Base-by-base conservation (phyloP, 2,888 invertebrate genomes). In the Drosophila pseudotalamancana region DNA sequence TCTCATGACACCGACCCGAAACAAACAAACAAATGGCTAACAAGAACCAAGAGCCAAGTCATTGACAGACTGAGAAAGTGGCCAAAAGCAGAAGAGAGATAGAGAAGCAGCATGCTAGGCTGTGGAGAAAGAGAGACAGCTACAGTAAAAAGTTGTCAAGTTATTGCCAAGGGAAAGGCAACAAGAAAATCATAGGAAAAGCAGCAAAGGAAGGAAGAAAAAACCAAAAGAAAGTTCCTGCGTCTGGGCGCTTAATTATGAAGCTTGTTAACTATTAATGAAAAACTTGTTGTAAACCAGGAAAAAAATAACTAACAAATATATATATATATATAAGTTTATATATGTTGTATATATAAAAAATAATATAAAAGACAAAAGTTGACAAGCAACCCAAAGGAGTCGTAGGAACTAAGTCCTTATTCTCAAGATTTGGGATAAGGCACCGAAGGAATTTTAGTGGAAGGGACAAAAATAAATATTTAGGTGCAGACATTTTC, bases 201-300 rank as follows among this genome's bases (percentile, higher is more conserved):
- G 32, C 14, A 11, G 43, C 25, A 29, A n/a, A n/a, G 18, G 34
- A 23, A 19, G 16, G 42, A 14, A 23, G 37, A n/a, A 45, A 42
- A 42, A 66, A 49, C 42, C 43, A 61, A n/a, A n/a, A 42, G 48
- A 39, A 61, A 61, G 39, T 68, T 72, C 50, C 62, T 62, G 34
- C 70, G 73, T 76, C 76, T 77, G 73, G 46, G 19, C 68, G 64
- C 70, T 87, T 87, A 84, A 84, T 84, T 84, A 84, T 84, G 72
- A 75, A 87, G 79, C 84, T 84, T 84, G 87, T 84, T 84, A 87
- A 85, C 79, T 85, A 87, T 87, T 84, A 85, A 84, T 85, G 82
- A 78, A 82, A 81, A 81, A 81, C 69, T 87, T 84, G 72, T 74
- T 83, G 71, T 74, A 72, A 82, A 68, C 69, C 53, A 61, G 29